phyloP scores from a whole-genome alignment of 2,797 vertebrate genomes.

The Gobionotothen gibberifrons region DNA sequence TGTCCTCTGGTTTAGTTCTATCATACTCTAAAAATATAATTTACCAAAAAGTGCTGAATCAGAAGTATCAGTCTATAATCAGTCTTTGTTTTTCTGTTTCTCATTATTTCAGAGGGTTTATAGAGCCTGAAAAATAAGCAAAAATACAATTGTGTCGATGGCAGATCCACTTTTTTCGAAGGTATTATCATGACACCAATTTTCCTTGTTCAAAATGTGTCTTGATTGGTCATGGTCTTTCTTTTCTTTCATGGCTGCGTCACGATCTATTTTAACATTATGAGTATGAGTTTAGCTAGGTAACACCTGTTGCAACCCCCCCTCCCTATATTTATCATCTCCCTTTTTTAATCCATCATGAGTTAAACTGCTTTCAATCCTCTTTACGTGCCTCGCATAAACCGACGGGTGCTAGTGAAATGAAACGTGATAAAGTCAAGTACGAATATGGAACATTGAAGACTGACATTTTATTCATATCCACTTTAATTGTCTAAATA shows the following conservation, averaged over 20 bases:
- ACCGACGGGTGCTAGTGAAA: conserved; percentile 34
- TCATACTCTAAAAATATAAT: conserved; percentile 13
- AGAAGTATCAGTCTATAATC: not conserved
- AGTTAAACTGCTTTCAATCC: conserved; percentile 41
- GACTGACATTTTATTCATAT: conserved; percentile 50
- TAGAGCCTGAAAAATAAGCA: not conserved
- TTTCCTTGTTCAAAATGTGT: conserved; percentile 5
- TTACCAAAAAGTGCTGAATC: not conserved
- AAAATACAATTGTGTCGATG: not conserved
- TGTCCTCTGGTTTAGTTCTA: conserved; percentile 16
- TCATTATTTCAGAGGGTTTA: not conserved
- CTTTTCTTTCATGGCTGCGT: not conserved
- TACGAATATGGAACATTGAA: conserved; percentile 40
- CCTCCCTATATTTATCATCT: conserved; percentile 19
- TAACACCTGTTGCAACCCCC: conserved; percentile 48
- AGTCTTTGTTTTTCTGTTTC: not conserved
- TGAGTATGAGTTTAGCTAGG: conserved; percentile 12
- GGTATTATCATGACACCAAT: not conserved
- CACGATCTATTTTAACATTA: conserved; percentile 47
- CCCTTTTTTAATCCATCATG: conserved; percentile 52
- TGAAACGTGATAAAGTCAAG: conserved; percentile 63
- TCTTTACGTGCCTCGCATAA: conserved; percentile 31
- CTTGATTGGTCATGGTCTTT: not conserved
- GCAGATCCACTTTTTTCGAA: not conserved
- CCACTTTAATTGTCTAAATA: conserved; percentile 40